Conservation (phyloP, 2,888 invertebrate genomes). For the Athalia cordata region DNA sequence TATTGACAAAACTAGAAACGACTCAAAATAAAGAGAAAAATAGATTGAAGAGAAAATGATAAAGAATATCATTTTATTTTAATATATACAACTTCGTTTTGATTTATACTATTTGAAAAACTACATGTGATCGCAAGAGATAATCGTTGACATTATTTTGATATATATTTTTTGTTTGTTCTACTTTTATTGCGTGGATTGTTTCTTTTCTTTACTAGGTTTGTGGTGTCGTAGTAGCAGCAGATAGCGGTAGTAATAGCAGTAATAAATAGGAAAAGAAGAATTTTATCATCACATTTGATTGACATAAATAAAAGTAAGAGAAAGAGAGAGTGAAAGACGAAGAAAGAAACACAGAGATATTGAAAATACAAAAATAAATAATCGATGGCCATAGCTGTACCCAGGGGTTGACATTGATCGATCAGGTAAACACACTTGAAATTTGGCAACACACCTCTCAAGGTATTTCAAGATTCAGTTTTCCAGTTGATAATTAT, state of each 20-base stretch:
- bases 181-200: slow-evolving; percentile 1
- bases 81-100: slow-evolving; percentile 1
- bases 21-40: not conserved
- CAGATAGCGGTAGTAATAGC: slow-evolving; percentile 7
- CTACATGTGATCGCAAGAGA: not conserved
- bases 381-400: slow-evolving; percentile 14
- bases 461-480: not conserved
- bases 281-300: not conserved
- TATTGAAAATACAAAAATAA: slow-evolving; percentile 9
- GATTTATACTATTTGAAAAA: not conserved
- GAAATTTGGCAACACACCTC: not conserved
- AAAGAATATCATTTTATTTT: slow-evolving; percentile 28
- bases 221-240: not conserved
- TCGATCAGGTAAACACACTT: not conserved
- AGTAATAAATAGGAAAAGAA: slow-evolving; percentile 12
- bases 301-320: not conserved
- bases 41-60: not conserved
- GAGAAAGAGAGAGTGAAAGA: no score
- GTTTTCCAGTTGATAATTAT: no score
- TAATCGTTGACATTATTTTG: slow-evolving; percentile 5
- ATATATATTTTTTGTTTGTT: not conserved
- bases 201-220: not conserved
- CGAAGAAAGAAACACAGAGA: not conserved
- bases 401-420: slow-evolving; percentile 5
- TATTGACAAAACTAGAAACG: not conserved